Evolutionary conservation across 2,888 invertebrate species (phyloP), one percentile per base, ranked within the genome.

Genomic region (Epistrophe grossulariae): DNA sequence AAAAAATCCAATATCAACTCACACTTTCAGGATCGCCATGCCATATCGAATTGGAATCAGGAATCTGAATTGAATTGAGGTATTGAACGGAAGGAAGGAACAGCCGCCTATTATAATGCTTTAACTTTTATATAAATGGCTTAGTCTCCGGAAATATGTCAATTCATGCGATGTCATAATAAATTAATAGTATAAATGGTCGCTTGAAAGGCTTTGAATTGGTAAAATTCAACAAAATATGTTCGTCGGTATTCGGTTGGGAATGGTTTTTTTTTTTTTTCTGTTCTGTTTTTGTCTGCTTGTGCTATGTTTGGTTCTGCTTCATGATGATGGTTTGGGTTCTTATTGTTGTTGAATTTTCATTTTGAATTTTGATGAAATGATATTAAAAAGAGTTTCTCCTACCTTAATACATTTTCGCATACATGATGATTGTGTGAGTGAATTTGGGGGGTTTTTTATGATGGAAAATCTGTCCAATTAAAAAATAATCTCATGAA

Each of bases 161-260:
- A 38, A 38, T 38, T 60, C 35, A 60, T 60, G 38, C 38, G 60
- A 60, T 60, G 60, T 59, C 59, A 59, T 59, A 31, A 59, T 59
- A 59, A 59, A 59, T 59, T 59, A 55, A 55, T 55, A 55, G 15
- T 55, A 55, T 55, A 55, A 55, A 57, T 57, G 57, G 60, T 13
- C 38, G 60, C 35, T 60, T 38, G 19, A 60, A 60, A 38, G 38
- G 60, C 60, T 60, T 60, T 60, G 60, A 60, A 60, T 40, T 38
- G 60, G 60, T 60, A 17, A 60, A 52, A 38, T 60, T 60, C 28
- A 13, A 45, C 15, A 45, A 66, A 66, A 66, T 48, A 66, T 60
- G 60, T 60, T 60, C 60, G 60, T 60, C 60, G 60, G 57, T 31
- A 31, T 60, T 60, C 59, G 59, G n/a, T 28, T 57, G 15, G 31